Evolutionary conservation across 1,140 invertebrate species (phyloP).

Genomic region (Hylaeus volcanicus): DNA sequence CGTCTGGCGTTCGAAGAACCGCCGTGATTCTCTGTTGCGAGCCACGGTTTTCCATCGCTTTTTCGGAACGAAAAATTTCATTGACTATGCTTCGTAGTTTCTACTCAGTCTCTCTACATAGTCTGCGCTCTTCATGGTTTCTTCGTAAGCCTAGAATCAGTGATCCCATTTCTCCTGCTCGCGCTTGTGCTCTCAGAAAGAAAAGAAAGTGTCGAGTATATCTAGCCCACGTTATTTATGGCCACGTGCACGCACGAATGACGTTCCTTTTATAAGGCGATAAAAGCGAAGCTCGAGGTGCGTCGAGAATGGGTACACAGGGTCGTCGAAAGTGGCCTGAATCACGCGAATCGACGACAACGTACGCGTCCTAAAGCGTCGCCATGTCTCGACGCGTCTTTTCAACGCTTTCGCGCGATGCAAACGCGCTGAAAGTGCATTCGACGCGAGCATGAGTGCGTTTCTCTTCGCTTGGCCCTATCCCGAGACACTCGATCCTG

Average conservation of each 20-base stretch:
- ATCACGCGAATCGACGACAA: slow-evolving; percentile 36
- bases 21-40: too few species aligned
- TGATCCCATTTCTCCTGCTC: neutral
- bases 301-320: slow-evolving; percentile 35
- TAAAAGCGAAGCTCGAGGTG: slow-evolving; percentile 54
- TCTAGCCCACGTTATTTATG: slow-evolving; percentile 52
- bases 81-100: too few species aligned
- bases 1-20: neutral
- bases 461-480: slow-evolving; percentile 44
- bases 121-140: too few species aligned
- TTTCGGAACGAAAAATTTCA: too few species aligned
- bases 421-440: slow-evolving; percentile 27
- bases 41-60: too few species aligned
- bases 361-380: too few species aligned
- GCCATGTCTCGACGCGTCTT: too few species aligned
- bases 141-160: too few species aligned
- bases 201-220: slow-evolving; percentile 25
- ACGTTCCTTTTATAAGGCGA: slow-evolving; percentile 65
- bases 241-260: slow-evolving; percentile 35
- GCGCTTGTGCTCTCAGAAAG: slow-evolving; percentile 2
- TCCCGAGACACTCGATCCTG: neutral
- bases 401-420: too few species aligned
- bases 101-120: too few species aligned
- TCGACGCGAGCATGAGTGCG: slow-evolving; percentile 43
- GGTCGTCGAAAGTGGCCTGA: slow-evolving; percentile 39